phyloP scores from a whole-genome alignment of 2,113 vertebrate genomes.

The Pterophyllum scalare region DNA sequence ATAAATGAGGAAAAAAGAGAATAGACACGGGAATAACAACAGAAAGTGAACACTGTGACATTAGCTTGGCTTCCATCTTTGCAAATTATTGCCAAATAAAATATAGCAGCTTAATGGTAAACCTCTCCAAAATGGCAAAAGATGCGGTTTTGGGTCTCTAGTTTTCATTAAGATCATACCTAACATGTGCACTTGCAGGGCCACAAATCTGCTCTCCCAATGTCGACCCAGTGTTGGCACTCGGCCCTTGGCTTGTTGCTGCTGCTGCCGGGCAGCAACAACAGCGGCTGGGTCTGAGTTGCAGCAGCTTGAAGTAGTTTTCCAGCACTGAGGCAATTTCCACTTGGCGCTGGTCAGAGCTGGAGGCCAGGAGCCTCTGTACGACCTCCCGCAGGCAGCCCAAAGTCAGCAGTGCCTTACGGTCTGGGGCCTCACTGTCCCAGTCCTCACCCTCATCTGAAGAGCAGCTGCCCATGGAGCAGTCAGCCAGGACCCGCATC shows the following conservation, averaged over 20 bases:
- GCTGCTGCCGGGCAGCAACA: conserved; percentile 64
- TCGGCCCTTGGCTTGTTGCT: conserved; percentile 71
- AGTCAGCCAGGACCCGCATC: conserved; percentile 92
- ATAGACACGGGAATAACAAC: neutral
- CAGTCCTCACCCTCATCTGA: conserved; percentile 84
- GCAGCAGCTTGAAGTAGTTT: conserved; percentile 97
- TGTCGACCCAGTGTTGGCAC: conserved; percentile 74
- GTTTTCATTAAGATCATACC: conserved; percentile 71
- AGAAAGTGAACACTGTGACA: neutral
- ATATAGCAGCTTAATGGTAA: neutral
- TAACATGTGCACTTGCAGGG: conserved; percentile 95
- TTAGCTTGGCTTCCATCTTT: neutral
- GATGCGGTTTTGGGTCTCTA: neutral
- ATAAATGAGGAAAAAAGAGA: neutral
- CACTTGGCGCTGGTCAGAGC: conserved; percentile 97
- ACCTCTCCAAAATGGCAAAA: neutral
- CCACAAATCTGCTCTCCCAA: conserved; percentile 93
- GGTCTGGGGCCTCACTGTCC: conserved; percentile 87
- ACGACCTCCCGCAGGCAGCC: conserved; percentile 96
- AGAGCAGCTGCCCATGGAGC: conserved; percentile 74
- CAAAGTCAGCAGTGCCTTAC: conserved; percentile 90
- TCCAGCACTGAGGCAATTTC: conserved; percentile 94
- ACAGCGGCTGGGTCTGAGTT: conserved; percentile 91
- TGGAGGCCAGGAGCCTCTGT: conserved; percentile 92
- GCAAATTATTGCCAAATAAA: neutral